A percentile compares a stretch with the other conserved stretches of the same genome.
Evolutionary conservation across 2,888 invertebrate species (phyloP).

Genomic region (Drosophila pseudotakahashii): DNA sequence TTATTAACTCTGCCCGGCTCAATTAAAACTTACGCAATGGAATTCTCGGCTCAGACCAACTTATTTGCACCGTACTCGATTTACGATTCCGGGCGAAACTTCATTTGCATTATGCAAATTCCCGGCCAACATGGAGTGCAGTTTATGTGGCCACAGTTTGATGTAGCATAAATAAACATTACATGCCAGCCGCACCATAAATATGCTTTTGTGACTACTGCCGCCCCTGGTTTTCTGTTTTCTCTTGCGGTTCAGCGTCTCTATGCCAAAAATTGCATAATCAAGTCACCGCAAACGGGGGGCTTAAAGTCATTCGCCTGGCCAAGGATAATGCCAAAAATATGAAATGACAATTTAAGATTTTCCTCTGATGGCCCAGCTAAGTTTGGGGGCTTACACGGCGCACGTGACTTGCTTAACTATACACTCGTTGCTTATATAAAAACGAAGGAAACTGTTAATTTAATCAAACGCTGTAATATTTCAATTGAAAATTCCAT

Average conservation of each 20-base stretch:
- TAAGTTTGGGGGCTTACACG: constrained; percentile 41
- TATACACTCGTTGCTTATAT: neutral
- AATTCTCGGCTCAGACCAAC: constrained; percentile 22
- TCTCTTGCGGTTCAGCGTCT: constrained; percentile 14
- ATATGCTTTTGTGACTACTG: constrained; percentile 49
- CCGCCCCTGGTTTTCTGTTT: constrained; percentile 15
- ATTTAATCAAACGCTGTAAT: constrained; percentile 4
- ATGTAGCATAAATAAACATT: constrained; percentile 68
- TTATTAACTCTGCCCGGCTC: constrained; percentile 43
- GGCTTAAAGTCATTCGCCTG: constrained; percentile 40
- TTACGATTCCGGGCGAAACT: constrained; percentile 16
- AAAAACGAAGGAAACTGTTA: neutral
- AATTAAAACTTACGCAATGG: constrained; percentile 61
- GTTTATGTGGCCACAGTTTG: constrained; percentile 48
- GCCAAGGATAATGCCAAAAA: constrained; percentile 41
- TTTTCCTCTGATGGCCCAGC: constrained; percentile 40
- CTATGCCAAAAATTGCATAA: constrained; percentile 58
- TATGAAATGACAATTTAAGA: constrained; percentile 61
- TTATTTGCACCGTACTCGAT: constrained; percentile 16
- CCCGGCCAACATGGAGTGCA: constrained; percentile 25
- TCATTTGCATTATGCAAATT: constrained; percentile 72
- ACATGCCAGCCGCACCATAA: constrained; percentile 63
- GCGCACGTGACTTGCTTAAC: constrained; percentile 53
- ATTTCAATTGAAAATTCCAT: constrained; percentile 7
- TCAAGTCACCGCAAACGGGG: constrained; percentile 53